Evolutionary conservation across 2,888 invertebrate genomes (phyloP).

Genomic region (Embidobia sp.): DNA sequence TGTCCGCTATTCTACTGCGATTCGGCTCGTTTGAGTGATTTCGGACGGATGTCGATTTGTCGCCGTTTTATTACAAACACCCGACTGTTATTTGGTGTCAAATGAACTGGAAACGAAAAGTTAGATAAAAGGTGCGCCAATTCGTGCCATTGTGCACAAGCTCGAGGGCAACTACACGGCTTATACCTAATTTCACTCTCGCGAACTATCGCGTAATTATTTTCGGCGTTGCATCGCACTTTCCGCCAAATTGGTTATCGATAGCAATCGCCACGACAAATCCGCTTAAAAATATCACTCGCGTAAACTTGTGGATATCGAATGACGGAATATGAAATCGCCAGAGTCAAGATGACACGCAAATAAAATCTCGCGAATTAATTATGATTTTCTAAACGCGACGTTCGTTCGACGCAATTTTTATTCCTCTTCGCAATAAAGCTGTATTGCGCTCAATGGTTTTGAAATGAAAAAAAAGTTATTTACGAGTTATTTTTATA

Average conservation of each 20-base stretch:
- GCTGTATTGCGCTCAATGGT: background rate
- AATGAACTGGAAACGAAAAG: too few species aligned
- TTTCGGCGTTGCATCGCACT: slow-evolving; percentile 41
- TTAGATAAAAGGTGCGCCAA: slow-evolving; percentile 33
- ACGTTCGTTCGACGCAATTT: too few species aligned
- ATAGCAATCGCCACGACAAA: slow-evolving; percentile 53
- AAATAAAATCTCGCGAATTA: too few species aligned
- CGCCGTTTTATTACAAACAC: slow-evolving; percentile 2
- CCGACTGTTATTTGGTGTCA: slow-evolving; percentile 9
- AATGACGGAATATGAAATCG: slow-evolving; percentile 21
- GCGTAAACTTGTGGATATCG: slow-evolving; percentile 25
- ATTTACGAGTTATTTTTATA: slow-evolving; percentile 1
- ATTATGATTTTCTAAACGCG: background rate
- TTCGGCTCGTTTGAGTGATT: too few species aligned
- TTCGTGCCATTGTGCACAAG: slow-evolving; percentile 15
- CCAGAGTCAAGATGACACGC: slow-evolving; percentile 3
- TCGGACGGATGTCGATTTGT: too few species aligned
- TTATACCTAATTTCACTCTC: slow-evolving; percentile 38
- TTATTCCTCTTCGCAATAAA: too few species aligned
- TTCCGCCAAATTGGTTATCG: slow-evolving; percentile 54
- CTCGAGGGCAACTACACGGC: slow-evolving; percentile 14
- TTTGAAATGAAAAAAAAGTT: background rate
- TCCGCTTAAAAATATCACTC: slow-evolving; percentile 55
- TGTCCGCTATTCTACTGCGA: too few species aligned
- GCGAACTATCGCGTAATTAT: slow-evolving; percentile 36